Evolutionary conservation across 1,140 invertebrate species (phyloP).

Genomic region (Planococcus citri): DNA sequence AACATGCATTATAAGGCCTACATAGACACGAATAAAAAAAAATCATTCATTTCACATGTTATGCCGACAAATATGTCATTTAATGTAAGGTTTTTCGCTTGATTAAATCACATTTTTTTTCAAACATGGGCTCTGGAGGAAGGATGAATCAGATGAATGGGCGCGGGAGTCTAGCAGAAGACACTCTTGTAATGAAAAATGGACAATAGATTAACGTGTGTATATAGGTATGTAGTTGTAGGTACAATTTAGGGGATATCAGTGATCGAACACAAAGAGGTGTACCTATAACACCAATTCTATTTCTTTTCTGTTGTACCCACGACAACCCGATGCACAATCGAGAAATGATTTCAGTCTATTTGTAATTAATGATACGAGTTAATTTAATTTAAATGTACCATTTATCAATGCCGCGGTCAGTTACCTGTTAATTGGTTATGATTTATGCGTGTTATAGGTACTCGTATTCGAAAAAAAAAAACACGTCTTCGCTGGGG

Average conservation of each 20-base stretch:
- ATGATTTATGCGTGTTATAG: neutral
- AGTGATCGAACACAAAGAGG: neutral
- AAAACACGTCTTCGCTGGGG: too few species aligned
- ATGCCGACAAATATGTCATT: neutral
- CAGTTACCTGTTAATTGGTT: neutral
- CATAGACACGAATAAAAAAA: too few species aligned
- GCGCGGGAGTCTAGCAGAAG: too few species aligned
- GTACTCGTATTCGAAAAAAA: too few species aligned
- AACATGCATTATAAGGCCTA: too few species aligned
- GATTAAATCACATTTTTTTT: neutral
- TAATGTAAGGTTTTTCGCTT: neutral
- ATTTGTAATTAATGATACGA: neutral
- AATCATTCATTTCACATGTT: neutral
- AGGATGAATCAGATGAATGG: too few species aligned
- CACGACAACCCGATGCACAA: too few species aligned
- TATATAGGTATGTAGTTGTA: too few species aligned
- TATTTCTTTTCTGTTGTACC: neutral
- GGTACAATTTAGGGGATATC: neutral
- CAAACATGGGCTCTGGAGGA: neutral
- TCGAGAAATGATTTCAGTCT: too few species aligned
- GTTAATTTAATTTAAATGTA: neutral
- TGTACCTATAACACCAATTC: too few species aligned
- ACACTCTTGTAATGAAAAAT: neutral
- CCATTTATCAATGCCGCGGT: neutral
- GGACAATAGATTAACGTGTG: neutral